Base-by-base conservation (phyloP, 2,888 invertebrate genomes). In the Apamea epomidion region DNA sequence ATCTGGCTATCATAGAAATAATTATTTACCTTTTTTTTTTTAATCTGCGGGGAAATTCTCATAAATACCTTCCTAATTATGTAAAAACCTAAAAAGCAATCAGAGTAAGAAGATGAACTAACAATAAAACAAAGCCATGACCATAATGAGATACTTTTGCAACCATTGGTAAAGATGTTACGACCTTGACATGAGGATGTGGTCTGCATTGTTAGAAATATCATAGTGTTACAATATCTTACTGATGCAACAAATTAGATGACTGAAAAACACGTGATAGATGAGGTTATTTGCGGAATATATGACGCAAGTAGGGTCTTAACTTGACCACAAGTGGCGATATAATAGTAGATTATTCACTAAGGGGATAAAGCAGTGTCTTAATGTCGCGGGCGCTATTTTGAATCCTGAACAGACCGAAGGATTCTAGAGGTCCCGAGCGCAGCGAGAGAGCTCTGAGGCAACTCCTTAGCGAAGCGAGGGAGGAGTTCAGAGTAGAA, bases 121-220 rank as follows among this genome's bases (percentile, higher is more conserved):
- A 21, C 6, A 68, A 37, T 10, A 78, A 54, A 73, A 73, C 25
- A 25, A 69, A 37, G 25, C 14, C 68, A 29, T 8, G 4, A 42
- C 29, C 37, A 64, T 67, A 76, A 58, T 73, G 45, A 81, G 58
- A 45, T 67, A 67, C 8, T 77, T 58, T 73, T 29, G 77, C 29
- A 82, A 72, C 48, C 12, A 21, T 86, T 77, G 10, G 69, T n/a
- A 48, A 54, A 76, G 29, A 74, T 65, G 32, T 7, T 29, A 6
- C 25, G n/a, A 68, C 78, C 84, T 84, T 87, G 78, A 86, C 83
- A 73, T 67, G 74, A 70, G 14, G 74, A 82, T 75, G 45, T 65
- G 32, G 60, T 51, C 45, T 42, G 25, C 7, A 64, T 32, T 69
- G 72, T 62, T 60, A 73, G 37, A 73, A 60, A 80, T 73, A 69